Evolutionary conservation across 2,113 vertebrate genomes (phyloP).

Genomic region (Phalacrocorax aristotelis): DNA sequence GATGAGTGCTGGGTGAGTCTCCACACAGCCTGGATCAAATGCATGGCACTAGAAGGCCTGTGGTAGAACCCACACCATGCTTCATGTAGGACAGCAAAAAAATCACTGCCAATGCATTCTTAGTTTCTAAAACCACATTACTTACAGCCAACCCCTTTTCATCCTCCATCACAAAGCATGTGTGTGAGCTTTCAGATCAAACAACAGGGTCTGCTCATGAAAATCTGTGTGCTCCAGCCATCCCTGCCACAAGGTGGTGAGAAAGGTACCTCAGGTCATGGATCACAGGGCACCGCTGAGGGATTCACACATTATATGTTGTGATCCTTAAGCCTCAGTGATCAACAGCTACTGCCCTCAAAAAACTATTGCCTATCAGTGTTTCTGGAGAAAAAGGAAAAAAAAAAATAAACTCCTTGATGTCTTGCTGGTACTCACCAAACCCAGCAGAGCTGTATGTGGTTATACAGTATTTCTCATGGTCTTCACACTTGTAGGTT

Average conservation of each 20-base stretch:
- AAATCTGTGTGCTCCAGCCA: neutral
- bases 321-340: neutral
- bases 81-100: neutral
- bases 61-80: neutral
- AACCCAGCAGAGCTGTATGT: neutral
- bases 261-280: neutral
- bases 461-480: conserved; percentile 29
- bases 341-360: neutral
- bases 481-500: conserved; percentile 45
- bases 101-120: neutral
- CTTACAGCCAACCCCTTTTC: neutral
- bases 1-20: neutral
- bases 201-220: neutral
- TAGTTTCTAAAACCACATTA: neutral
- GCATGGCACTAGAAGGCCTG: neutral
- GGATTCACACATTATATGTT: accelerated
- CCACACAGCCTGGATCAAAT: neutral
- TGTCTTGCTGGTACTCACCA: neutral
- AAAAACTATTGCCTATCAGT: neutral
- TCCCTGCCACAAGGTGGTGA: neutral
- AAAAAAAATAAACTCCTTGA: neutral
- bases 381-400: neutral
- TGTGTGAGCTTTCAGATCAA: neutral
- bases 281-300: neutral
- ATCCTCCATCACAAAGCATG: neutral